Evolutionary conservation across 1,140 invertebrate species (phyloP), one percentile per base, ranked within the genome.

Genomic region (Diuraphis noxia): DNA sequence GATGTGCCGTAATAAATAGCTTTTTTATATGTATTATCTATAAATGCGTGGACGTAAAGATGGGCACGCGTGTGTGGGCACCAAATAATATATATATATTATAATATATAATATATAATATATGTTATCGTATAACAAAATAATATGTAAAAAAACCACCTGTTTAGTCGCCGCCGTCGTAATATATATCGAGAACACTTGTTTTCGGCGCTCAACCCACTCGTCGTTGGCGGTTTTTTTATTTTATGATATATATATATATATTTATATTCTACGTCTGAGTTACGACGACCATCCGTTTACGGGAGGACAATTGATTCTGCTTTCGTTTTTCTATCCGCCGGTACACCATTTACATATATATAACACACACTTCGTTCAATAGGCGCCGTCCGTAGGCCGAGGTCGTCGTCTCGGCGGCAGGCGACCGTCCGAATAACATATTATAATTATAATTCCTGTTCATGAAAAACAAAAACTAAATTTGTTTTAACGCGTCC

Each of bases 311-410:
- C 88, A 90, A 81, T 90, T 81, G 88, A 90, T 90, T 90, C 81
- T 90, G 49, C 88, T 90, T 90, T 90, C 88, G 88, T 90, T 90
- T 81, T 90, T 36, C 77, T 81, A 34, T 79, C 41, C 88, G 6
- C 19, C 41, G 88, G 38, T 43, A 17, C 23, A 34, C 30, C 21
- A 1, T n/a, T 6, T 63, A 17, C n/a, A 63, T 63, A 63, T 56
- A 63, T 63, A 63, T 30, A 56, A 34, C 10, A 1, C 25, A 25
- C 30, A 63, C 41, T 56, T 30, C 30, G 56, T 77, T 38, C 56
- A 90, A 43, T n/a, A 72, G 56, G 38, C 63, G 63, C 77, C n/a
- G 56, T 77, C 63, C 88, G 88, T 90, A 79, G 88, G 88, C 63
- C 88, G 88, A 90, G 88, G 88, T 90, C 72, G 43, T 34, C 38